Evolutionary conservation across 2,888 invertebrate species (phyloP), one percentile per base, ranked within the genome.

Genomic region (Epiblema foenella): DNA sequence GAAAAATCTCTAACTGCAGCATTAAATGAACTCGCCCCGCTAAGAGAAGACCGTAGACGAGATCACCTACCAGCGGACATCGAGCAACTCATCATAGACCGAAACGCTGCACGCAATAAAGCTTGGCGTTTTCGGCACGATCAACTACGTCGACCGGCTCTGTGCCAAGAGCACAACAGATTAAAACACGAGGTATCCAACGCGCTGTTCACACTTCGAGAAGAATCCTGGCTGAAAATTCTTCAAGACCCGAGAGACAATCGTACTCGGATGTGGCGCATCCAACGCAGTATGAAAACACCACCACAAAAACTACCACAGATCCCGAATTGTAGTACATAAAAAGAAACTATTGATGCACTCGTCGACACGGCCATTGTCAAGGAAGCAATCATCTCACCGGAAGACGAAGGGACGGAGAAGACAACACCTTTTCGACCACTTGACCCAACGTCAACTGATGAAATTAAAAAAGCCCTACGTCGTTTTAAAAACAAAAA

Each of bases 81-180:
- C 12, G 17, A 54, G 24, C 20, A 54, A 12, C 54, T 54, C 4
- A 52, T 52, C 11, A 33, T 10, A 20, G 49, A 15, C 11, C 7
- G 65, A 52, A 65, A 65, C 46, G 63, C 63, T 20, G 63, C 65
- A 11, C 42, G 56, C 15, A 10, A 65, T 15, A 65, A 65, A n/a
- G 42, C 56, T 11, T 65, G 65, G 65, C 65, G 56, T 18, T 20
- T 65, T 10, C 29, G 65, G 12, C 63, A 63, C 37, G 51, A 63
- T 20, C 54, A 54, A 24, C 12, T 54, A 54, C 54, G 54, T 12
- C 54, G 18, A 12, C 54, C 54, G 7, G 54, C 24, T 54, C 54
- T 54, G 2, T 24, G 54, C 7, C 24, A 24, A 11, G 54, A 54
- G 15, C 15, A 54, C 15, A 54, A 54, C 18, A 20, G 54, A 12